Evolutionary conservation across 2,888 invertebrate genomes (phyloP).

Genomic region (Stenotaenia linearis): DNA sequence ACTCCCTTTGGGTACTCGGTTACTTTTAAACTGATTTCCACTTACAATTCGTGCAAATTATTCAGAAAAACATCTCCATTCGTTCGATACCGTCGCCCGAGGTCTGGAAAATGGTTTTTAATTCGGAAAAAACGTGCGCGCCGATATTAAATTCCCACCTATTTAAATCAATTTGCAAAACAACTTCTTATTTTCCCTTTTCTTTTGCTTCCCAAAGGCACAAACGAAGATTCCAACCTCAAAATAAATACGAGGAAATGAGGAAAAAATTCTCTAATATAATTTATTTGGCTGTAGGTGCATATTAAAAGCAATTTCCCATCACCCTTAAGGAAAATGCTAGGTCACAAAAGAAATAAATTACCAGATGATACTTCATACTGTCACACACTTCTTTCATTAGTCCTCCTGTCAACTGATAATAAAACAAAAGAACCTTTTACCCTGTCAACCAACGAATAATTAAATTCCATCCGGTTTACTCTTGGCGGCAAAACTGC

Average conservation of each 20-base stretch:
- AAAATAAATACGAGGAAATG: background rate
- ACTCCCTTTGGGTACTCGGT: no score
- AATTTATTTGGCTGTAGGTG: slow-evolving; percentile 23
- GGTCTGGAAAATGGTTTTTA: no score
- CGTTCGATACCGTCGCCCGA: no score
- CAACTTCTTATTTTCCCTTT: background rate
- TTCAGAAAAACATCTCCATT: no score
- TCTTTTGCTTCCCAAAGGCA: background rate
- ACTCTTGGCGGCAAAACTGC: background rate
- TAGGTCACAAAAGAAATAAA: slow-evolving; percentile 23
- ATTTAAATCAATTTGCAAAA: background rate
- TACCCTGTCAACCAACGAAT: slow-evolving; percentile 26
- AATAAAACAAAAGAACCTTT: slow-evolving; percentile 26
- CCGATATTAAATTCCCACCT: background rate
- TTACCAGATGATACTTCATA: slow-evolving; percentile 24
- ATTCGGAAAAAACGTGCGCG: background rate
- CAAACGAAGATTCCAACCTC: background rate
- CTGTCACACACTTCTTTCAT: slow-evolving; percentile 26
- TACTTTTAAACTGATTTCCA: no score
- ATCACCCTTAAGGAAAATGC: slow-evolving; percentile 26
- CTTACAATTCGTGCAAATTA: no score
- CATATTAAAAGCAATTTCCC: slow-evolving; percentile 26
- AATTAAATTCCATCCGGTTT: slow-evolving; percentile 26
- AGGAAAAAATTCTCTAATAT: background rate
- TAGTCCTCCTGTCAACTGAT: slow-evolving; percentile 26